phyloP scores from a whole-genome alignment of 2,888 invertebrate species.

The Hypena proboscidalis region DNA sequence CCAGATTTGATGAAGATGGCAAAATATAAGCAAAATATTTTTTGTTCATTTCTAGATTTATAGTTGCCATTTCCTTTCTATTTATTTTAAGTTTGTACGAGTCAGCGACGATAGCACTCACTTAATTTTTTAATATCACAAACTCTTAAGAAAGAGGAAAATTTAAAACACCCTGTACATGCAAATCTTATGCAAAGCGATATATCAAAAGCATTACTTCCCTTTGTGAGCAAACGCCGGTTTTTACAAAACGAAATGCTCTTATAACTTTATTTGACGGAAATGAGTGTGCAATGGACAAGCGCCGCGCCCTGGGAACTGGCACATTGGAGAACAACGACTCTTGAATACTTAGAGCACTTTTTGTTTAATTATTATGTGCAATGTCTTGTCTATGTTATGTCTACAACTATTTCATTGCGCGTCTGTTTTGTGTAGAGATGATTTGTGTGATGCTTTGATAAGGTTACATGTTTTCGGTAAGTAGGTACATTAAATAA shows the following conservation, averaged over 20 bases:
- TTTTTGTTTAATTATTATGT: conserved; percentile 39
- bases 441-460: conserved; percentile 2
- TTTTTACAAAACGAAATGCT: conserved; percentile 31
- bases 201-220: conserved; percentile 12
- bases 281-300: conserved; percentile 56
- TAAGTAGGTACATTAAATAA: not conserved
- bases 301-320: conserved; percentile 61
- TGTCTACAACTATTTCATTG: conserved; percentile 4
- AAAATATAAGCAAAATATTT: too few species aligned
- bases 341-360: conserved; percentile 44
- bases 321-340: conserved; percentile 56
- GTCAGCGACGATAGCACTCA: too few species aligned
- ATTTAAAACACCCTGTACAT: too few species aligned
- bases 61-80: too few species aligned
- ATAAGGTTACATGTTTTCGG: not conserved
- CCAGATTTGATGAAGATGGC: too few species aligned
- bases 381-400: conserved; percentile 21
- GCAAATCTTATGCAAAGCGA: conserved; percentile 18
- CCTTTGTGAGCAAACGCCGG: conserved; percentile 18
- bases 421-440: not conserved
- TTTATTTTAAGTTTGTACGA: too few species aligned
- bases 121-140: too few species aligned
- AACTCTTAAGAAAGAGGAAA: too few species aligned
- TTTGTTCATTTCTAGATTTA: too few species aligned
- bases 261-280: conserved; percentile 27